Evolutionary conservation across 2,888 invertebrate genomes (phyloP), one percentile per base, ranked within the genome.

Genomic region (Sipha maydis): DNA sequence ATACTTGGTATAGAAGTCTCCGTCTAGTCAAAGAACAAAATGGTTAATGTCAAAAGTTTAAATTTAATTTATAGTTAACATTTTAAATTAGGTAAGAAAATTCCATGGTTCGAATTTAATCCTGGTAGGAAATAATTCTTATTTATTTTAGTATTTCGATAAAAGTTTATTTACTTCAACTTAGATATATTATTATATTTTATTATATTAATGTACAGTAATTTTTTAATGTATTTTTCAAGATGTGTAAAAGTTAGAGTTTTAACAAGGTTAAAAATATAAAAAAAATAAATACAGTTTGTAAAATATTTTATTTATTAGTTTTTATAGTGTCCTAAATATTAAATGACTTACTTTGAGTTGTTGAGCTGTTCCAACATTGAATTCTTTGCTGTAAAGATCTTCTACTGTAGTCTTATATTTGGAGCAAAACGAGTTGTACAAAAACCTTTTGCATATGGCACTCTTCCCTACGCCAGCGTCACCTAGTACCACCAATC

Each of bases 381-480:
- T 95, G 92, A 96, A 97, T 92, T 97, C 96, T 89, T 96, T 93
- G 91, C 96, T 96, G 92, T 96, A 97, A 48, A 97, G 93, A 92
- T 97, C 97, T 92, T 97, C 97, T 61, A 97, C 96, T 25, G 97
- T 97, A 91, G 96, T 95, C 90, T 95, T 94, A 92, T 97, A 97
- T 91, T 95, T 95, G 91, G 96, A 96, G 83, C 94, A 94, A 92
- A 95, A 97, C 9, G 95, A 95, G 91, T 96, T 95, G 91, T 95
- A 95, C 89, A 97, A 93, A 91, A 97, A 96, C 83, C 96, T 93
- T 91, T 95, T 95, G 84, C 97, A 94, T 90, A 97, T 95, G 91
- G 96, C 95, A 91, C 96, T 96, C 92, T 97, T 97, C 25, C 97
- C 97, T 17, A 96, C 96, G 69, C 95, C 95, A 3, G 95, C 94